Conservation (phyloP, 2,797 vertebrate genomes). For the Poeciliopsis paucimaculata region DNA sequence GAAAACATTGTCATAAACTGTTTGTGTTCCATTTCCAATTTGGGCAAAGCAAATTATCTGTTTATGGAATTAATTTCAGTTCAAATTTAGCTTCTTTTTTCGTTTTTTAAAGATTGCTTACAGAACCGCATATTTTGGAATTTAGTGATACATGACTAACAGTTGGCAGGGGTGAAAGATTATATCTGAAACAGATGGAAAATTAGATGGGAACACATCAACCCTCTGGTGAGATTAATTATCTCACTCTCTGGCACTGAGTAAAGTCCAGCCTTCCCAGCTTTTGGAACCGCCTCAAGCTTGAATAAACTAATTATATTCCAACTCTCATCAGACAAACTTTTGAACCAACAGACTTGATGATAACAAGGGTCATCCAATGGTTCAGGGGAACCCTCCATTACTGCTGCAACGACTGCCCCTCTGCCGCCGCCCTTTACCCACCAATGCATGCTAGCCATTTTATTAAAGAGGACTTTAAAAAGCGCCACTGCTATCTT, state of each 20-base stretch:
- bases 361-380: slow-evolving; percentile 44
- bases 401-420: slow-evolving; percentile 33
- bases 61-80: not conserved
- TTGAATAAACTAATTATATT: slow-evolving; percentile 65
- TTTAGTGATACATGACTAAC: not conserved
- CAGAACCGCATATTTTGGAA: slow-evolving; percentile 5
- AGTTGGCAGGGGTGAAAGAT: not conserved
- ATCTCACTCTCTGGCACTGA: slow-evolving; percentile 36
- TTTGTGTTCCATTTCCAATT: not conserved
- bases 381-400: slow-evolving; percentile 33
- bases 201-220: slow-evolving; percentile 30
- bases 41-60: not conserved
- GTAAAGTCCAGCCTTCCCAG: slow-evolving; percentile 42
- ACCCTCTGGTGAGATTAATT: slow-evolving; percentile 46
- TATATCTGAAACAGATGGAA: slow-evolving; percentile 25
- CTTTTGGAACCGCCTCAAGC: slow-evolving; percentile 33
- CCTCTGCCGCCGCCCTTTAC: slow-evolving; percentile 38
- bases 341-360: slow-evolving; percentile 50
- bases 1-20: not conserved
- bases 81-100: not conserved
- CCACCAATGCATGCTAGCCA: slow-evolving; percentile 59
- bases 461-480: slow-evolving; percentile 83
- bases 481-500: slow-evolving; percentile 65
- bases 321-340: slow-evolving; percentile 26
- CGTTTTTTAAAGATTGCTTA: not conserved